A percentile compares a stretch with the other conserved stretches of the same genome.
These are phyloP conservation scores for Poecilia velifera DNA, from an alignment of 2,797 vertebrate genomes.

Conservation along the genomic window DNA sequence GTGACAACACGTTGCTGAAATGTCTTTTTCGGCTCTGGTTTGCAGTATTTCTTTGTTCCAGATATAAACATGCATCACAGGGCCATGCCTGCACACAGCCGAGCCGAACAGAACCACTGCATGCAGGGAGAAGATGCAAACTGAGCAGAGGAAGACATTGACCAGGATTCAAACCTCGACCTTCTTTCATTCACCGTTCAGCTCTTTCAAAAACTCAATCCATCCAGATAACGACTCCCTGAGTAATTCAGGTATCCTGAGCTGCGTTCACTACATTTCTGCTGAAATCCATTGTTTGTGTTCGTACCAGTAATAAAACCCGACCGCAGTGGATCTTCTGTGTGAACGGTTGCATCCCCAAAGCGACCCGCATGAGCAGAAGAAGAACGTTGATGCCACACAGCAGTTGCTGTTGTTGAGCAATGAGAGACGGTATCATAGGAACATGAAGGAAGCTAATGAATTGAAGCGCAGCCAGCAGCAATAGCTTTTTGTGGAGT, in stretches of 20 bases:
- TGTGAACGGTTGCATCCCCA: neutral
- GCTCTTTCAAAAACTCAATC: neutral
- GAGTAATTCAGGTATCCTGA: neutral
- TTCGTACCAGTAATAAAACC: neutral
- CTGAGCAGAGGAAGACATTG: neutral
- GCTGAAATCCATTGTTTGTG: neutral
- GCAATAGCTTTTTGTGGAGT: too few species aligned
- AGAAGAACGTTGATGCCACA: neutral
- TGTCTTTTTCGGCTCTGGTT: neutral
- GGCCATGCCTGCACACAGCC: neutral
- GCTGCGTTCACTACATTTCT: neutral
- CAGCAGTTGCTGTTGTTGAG: neutral
- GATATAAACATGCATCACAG: neutral
- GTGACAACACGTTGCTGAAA: neutral
- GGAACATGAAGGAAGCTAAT: too few species aligned
- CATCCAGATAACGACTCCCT: neutral
- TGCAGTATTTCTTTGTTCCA: neutral
- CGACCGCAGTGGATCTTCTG: neutral
- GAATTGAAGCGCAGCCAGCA: too few species aligned
- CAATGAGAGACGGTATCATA: too few species aligned
- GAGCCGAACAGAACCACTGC: neutral
- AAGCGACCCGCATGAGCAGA: neutral
- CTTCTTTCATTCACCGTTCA: neutral
- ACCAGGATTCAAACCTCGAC: neutral
- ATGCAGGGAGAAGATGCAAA: neutral